Evolutionary conservation across 2,797 vertebrate species (phyloP), one percentile per base, ranked within the genome.

Genomic region (Tragelaphus eurycerus): DNA sequence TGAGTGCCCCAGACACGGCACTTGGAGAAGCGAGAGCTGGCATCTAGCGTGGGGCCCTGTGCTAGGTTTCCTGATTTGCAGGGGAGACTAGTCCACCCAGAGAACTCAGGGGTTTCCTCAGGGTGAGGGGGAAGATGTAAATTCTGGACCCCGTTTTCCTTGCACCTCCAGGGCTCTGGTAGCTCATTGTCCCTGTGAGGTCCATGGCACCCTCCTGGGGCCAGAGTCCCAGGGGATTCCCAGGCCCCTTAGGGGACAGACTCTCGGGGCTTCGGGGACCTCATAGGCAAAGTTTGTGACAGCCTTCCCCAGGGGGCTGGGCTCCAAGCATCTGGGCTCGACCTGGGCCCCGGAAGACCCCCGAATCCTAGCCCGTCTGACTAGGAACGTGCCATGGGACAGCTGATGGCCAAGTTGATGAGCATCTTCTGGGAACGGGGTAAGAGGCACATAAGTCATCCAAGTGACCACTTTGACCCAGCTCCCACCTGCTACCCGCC

Each of bases 361-460:
- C 60, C 0, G n/a, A 81, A 67, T 59, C 92, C 55, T 34, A n/a
- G 25, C 54, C 12, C 10, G 7, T 52, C 38, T 1, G 8, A 34
- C 31, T 43, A 1, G 0, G 27, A 21, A 59, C 8, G 31, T 48
- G 89, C 93, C 67, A 97, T 97, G 97, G 98, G 93, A 85, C 97
- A 98, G 78, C 94, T 97, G 83, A 95, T 98, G 19, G 74, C 97
- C n/a, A 98, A 97, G 25, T 43, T 98, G 79, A 98, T 97, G 98
- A 55, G 93, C 86, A 71, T 98, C 50, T 98, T 98, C 13, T 93
- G 97, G 81, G 98, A 95, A n/a, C 97, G 96, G 67, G 98, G 98
- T 98, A 96, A 97, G 95, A 29, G n/a, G 13, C 1, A 1, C 78
- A 9, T 2, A 17, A 55, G 29, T 38, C 29, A 27, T 52, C 43